Conservation (phyloP, 2,888 invertebrate species). For the Gymnoscelis rufifasciata region DNA sequence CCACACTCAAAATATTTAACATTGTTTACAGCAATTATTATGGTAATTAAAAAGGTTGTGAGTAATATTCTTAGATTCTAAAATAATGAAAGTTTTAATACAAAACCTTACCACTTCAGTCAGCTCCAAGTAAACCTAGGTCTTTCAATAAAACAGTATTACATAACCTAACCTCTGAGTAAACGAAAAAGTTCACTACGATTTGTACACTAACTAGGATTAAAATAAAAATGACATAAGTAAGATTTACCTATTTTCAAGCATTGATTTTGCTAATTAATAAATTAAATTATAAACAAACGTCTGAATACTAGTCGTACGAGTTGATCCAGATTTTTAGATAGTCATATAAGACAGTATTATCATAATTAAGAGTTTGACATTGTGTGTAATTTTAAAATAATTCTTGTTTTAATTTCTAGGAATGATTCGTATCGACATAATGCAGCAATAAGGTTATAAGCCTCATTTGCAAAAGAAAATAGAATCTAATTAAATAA, state of each 20-base stretch:
- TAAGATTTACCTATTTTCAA: neutral
- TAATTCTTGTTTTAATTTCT: no score
- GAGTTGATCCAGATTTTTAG: no score
- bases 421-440: conserved; percentile 39
- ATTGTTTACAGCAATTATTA: no score
- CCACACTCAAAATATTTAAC: no score
- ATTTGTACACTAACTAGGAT: neutral
- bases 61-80: no score
- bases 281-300: neutral
- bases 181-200: conserved; percentile 34
- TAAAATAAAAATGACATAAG: conserved; percentile 1
- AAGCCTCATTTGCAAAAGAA: conserved; percentile 6
- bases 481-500: neutral
- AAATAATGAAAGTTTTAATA: no score
- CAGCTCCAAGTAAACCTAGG: conserved; percentile 14
- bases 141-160: conserved; percentile 44
- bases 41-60: no score
- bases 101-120: no score
- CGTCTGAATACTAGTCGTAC: no score
- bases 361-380: no score
- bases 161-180: conserved; percentile 64
- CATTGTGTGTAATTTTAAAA: no score
- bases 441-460: conserved; percentile 58
- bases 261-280: conserved; percentile 2
- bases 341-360: no score